phyloP scores from a whole-genome alignment of 2,888 invertebrate species.

The Tethea ocularis region DNA sequence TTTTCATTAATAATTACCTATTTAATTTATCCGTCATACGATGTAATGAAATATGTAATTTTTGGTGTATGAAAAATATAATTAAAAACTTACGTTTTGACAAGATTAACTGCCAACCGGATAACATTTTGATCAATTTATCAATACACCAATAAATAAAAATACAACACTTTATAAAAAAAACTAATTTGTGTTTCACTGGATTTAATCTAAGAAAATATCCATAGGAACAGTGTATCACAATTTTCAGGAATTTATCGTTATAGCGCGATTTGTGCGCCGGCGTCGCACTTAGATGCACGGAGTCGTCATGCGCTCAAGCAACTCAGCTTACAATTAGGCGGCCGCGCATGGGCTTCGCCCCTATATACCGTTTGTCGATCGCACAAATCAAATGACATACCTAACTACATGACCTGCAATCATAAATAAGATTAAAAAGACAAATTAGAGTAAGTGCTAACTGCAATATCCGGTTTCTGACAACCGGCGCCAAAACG shows the following conservation, averaged over 20 bases:
- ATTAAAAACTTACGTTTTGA: slow-evolving; percentile 71
- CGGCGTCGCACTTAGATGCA: slow-evolving; percentile 33
- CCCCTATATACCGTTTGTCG: slow-evolving; percentile 66
- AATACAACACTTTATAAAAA: slow-evolving; percentile 25
- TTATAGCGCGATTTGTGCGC: slow-evolving; percentile 34
- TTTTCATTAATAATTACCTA: too few relatives aligned
- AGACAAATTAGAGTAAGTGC: not conserved
- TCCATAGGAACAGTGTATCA: slow-evolving; percentile 41
- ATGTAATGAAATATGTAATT: not conserved
- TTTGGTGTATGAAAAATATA: not conserved
- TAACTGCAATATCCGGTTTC: slow-evolving; percentile 26
- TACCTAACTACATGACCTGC: not conserved
- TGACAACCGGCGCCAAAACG: slow-evolving; percentile 17
- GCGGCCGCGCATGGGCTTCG: slow-evolving; percentile 60
- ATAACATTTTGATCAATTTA: slow-evolving; percentile 60
- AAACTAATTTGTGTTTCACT: slow-evolving; percentile 12
- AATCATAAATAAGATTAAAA: slow-evolving; percentile 4
- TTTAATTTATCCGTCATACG: too few relatives aligned
- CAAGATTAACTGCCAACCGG: slow-evolving; percentile 72
- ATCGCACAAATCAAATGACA: slow-evolving; percentile 20
- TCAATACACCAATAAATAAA: slow-evolving; percentile 25
- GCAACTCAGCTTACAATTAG: slow-evolving; percentile 52
- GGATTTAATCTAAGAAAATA: slow-evolving; percentile 28
- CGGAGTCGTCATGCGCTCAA: slow-evolving; percentile 42
- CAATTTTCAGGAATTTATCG: slow-evolving; percentile 22